Evolutionary conservation across 37 sponge, comb jelly and placozoan genomes (phyloP).

Genomic region (Lycopodina hypogea): DNA sequence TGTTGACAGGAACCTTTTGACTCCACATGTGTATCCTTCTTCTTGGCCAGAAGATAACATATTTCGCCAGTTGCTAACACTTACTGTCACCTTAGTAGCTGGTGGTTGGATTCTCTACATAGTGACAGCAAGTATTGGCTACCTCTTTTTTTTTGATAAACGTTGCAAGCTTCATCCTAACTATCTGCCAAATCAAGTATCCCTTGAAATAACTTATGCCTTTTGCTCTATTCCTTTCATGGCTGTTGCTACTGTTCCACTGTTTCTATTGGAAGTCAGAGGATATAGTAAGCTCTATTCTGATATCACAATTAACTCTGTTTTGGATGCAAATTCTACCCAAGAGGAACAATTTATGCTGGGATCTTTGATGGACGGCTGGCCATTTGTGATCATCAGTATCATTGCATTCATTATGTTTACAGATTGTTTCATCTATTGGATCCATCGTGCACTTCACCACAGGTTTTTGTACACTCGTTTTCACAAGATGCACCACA

Average conservation of each 20-base stretch:
- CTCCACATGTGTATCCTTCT: slow-evolving; percentile 78
- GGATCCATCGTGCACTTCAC: slow-evolving; percentile 81
- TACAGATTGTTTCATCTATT: slow-evolving; percentile 84
- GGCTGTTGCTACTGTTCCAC: slow-evolving; percentile 49
- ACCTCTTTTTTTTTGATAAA: slow-evolving; percentile 71
- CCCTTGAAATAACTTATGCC: slow-evolving; percentile 61
- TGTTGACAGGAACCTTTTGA: slow-evolving; percentile 58
- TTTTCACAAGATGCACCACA: slow-evolving; percentile 85
- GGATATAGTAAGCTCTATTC: slow-evolving; percentile 74
- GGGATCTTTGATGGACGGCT: slow-evolving; percentile 17
- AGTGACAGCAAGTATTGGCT: slow-evolving; percentile 42
- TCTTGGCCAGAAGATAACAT: slow-evolving; percentile 51
- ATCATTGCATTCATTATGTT: slow-evolving; percentile 72
- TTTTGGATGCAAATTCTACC: not conserved
- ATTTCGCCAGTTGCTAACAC: slow-evolving; percentile 45
- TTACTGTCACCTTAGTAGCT: slow-evolving; percentile 37
- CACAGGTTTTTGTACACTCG: slow-evolving; percentile 63
- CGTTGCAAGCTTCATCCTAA: slow-evolving; percentile 61
- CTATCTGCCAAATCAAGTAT: slow-evolving; percentile 71
- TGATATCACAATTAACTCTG: not conserved
- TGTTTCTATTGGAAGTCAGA: slow-evolving; percentile 71
- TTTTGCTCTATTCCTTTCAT: slow-evolving; percentile 57
- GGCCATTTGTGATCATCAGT: slow-evolving; percentile 39
- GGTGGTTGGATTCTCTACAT: slow-evolving; percentile 69
- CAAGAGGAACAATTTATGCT: not conserved